Conservation (phyloP, 2,888 invertebrate genomes). For the Heliconius erato region DNA sequence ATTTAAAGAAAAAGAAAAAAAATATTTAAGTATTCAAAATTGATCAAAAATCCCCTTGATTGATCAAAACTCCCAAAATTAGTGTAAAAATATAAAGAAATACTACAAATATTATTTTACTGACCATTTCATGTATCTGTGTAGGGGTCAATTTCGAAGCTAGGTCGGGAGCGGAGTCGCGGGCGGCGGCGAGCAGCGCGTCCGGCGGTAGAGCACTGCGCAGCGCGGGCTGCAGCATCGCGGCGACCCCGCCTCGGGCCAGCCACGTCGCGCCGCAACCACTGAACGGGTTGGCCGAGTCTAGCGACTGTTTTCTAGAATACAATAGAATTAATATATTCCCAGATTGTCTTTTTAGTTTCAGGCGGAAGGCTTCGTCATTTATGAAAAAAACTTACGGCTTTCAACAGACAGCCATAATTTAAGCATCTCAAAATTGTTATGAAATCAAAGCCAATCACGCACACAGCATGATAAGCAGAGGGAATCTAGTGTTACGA, state of each 20-base stretch:
- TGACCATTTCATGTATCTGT: constrained; percentile 94
- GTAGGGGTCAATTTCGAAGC: constrained; percentile 89
- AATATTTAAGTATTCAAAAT: not conserved
- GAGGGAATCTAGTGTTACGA: too few relatives aligned
- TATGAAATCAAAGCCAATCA: too few relatives aligned
- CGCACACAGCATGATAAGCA: too few relatives aligned
- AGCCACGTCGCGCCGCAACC: constrained; percentile 81
- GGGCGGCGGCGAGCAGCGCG: constrained; percentile 94
- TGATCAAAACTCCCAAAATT: not conserved
- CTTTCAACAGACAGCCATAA: too few relatives aligned
- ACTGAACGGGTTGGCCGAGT: constrained; percentile 86
- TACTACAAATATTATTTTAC: not conserved
- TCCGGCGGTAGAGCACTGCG: constrained; percentile 88
- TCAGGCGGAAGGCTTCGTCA: too few relatives aligned
- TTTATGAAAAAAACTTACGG: too few relatives aligned
- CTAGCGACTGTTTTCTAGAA: constrained; percentile 88
- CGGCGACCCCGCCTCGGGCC: constrained; percentile 77
- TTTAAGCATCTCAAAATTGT: too few relatives aligned
- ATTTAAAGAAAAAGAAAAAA: not conserved
- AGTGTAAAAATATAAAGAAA: not conserved
- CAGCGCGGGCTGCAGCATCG: constrained; percentile 84
- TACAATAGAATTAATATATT: too few relatives aligned
- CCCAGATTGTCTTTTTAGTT: too few relatives aligned
- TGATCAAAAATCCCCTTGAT: too few relatives aligned
- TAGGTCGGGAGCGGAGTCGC: constrained; percentile 93